Evolutionary conservation across 2,797 vertebrate genomes (phyloP), one percentile per base, ranked within the genome.

Genomic region (Thalassophryne amazonica): DNA sequence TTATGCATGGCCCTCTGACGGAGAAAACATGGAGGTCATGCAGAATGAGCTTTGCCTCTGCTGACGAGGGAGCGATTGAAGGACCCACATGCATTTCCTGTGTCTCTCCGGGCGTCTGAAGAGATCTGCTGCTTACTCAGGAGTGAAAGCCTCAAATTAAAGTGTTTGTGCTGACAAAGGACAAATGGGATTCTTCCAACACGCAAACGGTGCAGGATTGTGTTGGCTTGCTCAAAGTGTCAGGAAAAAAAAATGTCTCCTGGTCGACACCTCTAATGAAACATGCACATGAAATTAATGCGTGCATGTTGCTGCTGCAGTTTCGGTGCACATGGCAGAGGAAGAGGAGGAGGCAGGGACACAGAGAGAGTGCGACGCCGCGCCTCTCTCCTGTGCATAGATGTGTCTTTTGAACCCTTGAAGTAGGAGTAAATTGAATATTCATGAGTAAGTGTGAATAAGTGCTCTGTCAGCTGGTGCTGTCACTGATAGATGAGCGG

Each of bases 91-190:
- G 62, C 71, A 58, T 89, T 91, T 88, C 88, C 86, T 74, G 81
- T 61, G 76, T 87, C 86, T 94, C 82, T 60, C 61, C 51, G 84
- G 87, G 80, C 76, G 76, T 85, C 84, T 89, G 91, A 86, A 88
- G 86, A 92, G 89, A 86, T 89, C 87, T 85, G 49, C 86, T 94
- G 94, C 96, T 96, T 95, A 94, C 92, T 96, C 93, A 95, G 93
- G 92, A 95, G 90, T 91, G 92, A 94, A 93, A 94, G 89, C 91
- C 89, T 95, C 92, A 94, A 92, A 95, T 95, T 95, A 94, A 92
- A 93, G 88, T 91, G 93, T 94, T 98, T 94, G 87, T 96, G 96
- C 96, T 98, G 95, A 98, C 94, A 94, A 93, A 94, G 93, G 92
- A 91, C 91, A 92, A 95, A 94, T 92, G 87, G 88, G 90, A 94